A percentile compares a stretch with the other conserved stretches of the same genome.
Conservation (phyloP, 1,140 invertebrate species). For the Cydia pomonella region DNA sequence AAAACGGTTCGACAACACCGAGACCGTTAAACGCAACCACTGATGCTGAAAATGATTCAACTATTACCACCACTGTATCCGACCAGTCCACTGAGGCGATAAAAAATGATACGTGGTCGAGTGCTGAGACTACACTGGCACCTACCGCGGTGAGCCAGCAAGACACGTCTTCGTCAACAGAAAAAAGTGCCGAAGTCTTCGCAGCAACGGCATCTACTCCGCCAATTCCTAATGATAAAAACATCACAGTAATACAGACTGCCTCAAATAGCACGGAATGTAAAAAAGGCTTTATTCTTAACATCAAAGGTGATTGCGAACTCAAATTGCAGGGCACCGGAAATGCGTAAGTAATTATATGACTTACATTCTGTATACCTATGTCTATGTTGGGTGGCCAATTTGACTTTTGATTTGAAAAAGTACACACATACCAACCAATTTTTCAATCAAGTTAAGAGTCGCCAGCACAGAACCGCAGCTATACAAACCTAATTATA, state of each 20-base stretch:
- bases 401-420: no score
- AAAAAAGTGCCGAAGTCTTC: slow-evolving; percentile 40
- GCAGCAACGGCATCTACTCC: slow-evolving; percentile 36
- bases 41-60: slow-evolving; percentile 46
- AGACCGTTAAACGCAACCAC: slow-evolving; percentile 61
- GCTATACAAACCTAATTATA: no score
- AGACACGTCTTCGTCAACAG: slow-evolving; percentile 28
- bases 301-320: slow-evolving; percentile 71
- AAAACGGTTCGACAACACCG: slow-evolving; percentile 61
- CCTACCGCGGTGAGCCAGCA: background rate
- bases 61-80: slow-evolving; percentile 44
- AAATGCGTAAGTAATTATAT: slow-evolving; percentile 64
- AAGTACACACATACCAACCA: no score
- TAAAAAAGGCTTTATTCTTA: slow-evolving; percentile 70
- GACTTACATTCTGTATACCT: background rate
- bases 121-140: background rate
- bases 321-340: slow-evolving; percentile 62
- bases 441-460: no score
- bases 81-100: slow-evolving; percentile 27
- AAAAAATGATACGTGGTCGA: slow-evolving; percentile 32
- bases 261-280: slow-evolving; percentile 52
- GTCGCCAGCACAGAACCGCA: no score
- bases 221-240: slow-evolving; percentile 26
- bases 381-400: no score
- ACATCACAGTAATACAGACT: slow-evolving; percentile 26